phyloP scores from a whole-genome alignment of 2,113 vertebrate species.

The Oophaga pumilio region DNA sequence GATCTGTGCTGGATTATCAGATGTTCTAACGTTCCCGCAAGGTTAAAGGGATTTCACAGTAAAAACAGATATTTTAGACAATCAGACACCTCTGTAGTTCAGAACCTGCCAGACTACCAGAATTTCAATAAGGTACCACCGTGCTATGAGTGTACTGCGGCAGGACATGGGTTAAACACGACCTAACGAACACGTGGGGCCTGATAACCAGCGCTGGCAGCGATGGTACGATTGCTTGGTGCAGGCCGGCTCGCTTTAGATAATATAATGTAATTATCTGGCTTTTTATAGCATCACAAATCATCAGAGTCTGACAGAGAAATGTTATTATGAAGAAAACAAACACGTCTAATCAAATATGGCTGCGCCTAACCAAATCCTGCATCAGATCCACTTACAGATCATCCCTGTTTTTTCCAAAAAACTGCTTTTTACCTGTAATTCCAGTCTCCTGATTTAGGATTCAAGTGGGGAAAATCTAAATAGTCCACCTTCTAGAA shows the following conservation, averaged over 20 bases:
- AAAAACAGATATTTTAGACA: too few species aligned
- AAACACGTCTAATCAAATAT: conserved; percentile 40
- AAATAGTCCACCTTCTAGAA: too few species aligned
- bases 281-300: conserved; percentile 17
- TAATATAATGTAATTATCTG: conserved; percentile 38
- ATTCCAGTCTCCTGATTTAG: not conserved
- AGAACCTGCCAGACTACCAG: too few species aligned
- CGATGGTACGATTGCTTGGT: not conserved
- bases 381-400: conserved; percentile 3
- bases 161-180: not conserved
- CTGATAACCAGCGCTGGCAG: conserved; percentile 6
- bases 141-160: not conserved
- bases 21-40: too few species aligned
- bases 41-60: too few species aligned
- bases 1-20: too few species aligned
- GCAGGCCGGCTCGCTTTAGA: conserved; percentile 1
- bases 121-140: too few species aligned
- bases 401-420: not conserved
- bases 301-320: conserved; percentile 22
- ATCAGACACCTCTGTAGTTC: too few species aligned
- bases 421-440: not conserved
- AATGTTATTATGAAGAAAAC: conserved; percentile 35
- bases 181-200: not conserved
- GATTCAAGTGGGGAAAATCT: not conserved
- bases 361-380: conserved; percentile 25